Evolutionary conservation across 2,888 invertebrate genomes (phyloP).

Genomic region (Minunthozetes semirufus): DNA sequence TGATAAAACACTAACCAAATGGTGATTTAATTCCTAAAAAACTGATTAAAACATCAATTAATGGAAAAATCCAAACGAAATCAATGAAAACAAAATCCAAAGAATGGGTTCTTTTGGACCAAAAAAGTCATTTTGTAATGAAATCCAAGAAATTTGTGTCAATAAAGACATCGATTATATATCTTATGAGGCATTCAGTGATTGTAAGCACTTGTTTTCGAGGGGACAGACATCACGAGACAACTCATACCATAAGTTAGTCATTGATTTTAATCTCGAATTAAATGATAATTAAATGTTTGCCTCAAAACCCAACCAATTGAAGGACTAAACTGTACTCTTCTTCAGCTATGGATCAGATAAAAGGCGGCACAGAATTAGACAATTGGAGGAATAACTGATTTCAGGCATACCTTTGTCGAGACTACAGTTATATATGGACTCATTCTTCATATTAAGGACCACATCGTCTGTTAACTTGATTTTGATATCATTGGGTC

Average conservation of each 20-base stretch:
- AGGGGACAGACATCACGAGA: background rate
- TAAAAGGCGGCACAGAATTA: background rate
- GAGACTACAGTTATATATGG: constrained; percentile 17
- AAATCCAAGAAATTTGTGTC: background rate
- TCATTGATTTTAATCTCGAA: background rate
- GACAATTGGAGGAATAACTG: background rate
- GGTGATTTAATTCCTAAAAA: no score
- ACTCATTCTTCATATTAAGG: constrained; percentile 35
- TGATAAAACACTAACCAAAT: no score
- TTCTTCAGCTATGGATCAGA: background rate
- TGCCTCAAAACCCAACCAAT: background rate
- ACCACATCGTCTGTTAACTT: constrained; percentile 71
- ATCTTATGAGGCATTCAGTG: constrained; percentile 2
- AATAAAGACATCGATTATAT: background rate
- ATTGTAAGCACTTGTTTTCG: constrained; percentile 5
- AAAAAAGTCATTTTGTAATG: no score
- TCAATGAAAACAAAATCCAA: no score
- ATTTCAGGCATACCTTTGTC: constrained; percentile 26
- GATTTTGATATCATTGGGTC: constrained; percentile 76
- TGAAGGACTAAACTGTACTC: constrained; percentile 1
- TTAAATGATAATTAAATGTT: background rate
- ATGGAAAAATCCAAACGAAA: no score
- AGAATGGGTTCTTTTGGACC: no score
- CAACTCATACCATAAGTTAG: background rate
- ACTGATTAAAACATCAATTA: no score